Evolutionary conservation across 2,113 vertebrate species (phyloP).

Genomic region (Triplophysa dalaica): DNA sequence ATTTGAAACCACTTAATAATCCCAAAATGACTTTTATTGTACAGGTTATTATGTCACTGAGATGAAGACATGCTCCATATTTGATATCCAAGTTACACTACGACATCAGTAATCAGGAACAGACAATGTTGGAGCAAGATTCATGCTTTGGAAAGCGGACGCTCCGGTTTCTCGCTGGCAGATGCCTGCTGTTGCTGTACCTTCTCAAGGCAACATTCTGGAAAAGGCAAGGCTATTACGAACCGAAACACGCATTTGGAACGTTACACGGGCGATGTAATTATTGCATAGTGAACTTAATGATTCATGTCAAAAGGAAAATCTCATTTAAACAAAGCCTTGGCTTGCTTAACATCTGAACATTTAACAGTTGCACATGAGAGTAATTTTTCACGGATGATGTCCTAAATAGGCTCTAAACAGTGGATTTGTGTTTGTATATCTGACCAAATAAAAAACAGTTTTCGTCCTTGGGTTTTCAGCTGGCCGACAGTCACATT

Average conservation of each 20-base stretch:
- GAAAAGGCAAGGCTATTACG: constrained; percentile 66
- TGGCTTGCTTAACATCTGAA: constrained; percentile 49
- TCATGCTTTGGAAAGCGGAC: constrained; percentile 47
- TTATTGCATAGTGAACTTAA: constrained; percentile 70
- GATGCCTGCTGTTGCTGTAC: constrained; percentile 42
- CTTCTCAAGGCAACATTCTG: constrained; percentile 65
- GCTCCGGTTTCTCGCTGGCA: constrained; percentile 67
- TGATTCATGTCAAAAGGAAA: constrained; percentile 70
- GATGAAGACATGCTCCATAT: background rate
- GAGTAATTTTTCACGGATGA: constrained; percentile 49
- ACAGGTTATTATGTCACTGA: constrained; percentile 27
- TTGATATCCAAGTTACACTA: constrained; percentile 15
- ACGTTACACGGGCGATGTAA: constrained; percentile 69
- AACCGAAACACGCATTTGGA: constrained; percentile 71
- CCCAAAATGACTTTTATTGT: constrained; percentile 36
- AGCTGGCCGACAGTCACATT: constrained; percentile 53
- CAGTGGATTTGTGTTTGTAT: constrained; percentile 55
- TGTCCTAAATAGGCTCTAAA: constrained; percentile 59
- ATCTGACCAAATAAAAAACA: constrained; percentile 45
- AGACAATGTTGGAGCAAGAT: background rate
- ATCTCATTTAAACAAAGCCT: constrained; percentile 66
- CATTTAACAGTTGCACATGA: constrained; percentile 52
- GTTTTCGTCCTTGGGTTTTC: constrained; percentile 31
- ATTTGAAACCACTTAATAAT: constrained; percentile 40
- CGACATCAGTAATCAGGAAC: constrained; percentile 5